Base-by-base conservation (phyloP, 2,888 invertebrate genomes). In the Caenorhabditis panamensis region DNA sequence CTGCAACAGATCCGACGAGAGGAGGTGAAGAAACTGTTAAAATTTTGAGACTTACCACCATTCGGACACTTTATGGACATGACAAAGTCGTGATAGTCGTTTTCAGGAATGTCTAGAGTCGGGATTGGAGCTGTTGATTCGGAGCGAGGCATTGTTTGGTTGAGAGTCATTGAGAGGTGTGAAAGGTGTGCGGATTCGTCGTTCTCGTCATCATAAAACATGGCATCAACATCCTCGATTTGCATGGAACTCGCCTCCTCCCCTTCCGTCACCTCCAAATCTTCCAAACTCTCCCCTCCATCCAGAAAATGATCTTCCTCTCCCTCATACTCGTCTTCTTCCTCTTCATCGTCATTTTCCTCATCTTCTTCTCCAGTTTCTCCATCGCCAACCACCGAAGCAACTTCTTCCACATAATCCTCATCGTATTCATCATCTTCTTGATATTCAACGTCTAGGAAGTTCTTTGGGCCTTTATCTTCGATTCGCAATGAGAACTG, bases 341-440 rank as follows among this genome's bases (percentile, higher is more conserved):
- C 47, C 28, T 68, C 63, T n/a, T 64, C 68, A 13, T 75, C 67
- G 2, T 63, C 68, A 11, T 47, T 41, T n/a, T n/a, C n/a, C n/a
- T n/a, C n/a, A n/a, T n/a, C n/a, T n/a, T n/a, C n/a, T 3, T 63
- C 77, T 31, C 63, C 54, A 5, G 62, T 58, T 49, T 61, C 72
- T 11, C 53, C 68, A 2, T 72, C 62, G 24, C 22, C 44, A 20
- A 67, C 62, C 31, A 36, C 13, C 6, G 53, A 44, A 9, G n/a
- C 53, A 13, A 16, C 31, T 31, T 68, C 63, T 22, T 49, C 76
- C 5, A 63, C 63, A 47, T 72, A 75, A 58, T 81, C 76, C 8
- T 76, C 72, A 47, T 81, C 81, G 53, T 49, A 64, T 24, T 81
- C 81, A 24, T 81, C 81, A 31, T 77, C 72, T n/a, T 81, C 77